Base-by-base conservation (phyloP, 2,888 invertebrate species). In the Sarcophaga subvicina region DNA sequence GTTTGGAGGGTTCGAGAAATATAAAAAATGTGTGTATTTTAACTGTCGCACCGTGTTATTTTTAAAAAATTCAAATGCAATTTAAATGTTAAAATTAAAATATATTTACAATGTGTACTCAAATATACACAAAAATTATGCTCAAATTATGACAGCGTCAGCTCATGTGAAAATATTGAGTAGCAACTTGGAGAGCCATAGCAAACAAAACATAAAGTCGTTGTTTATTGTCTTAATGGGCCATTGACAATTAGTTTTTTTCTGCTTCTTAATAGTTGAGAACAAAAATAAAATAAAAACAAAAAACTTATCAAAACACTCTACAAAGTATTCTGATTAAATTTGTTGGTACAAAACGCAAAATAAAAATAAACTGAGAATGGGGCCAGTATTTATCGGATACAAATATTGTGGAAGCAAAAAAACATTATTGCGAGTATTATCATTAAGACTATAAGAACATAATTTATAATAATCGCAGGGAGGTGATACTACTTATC, bases 181-280 rank as follows among this genome's bases (percentile, higher is more conserved):
- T 60, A 72, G 20, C 45, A 71, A 17, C 62, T 60, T 2, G 70
- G 22, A 2, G 62, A 20, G 60, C 37, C 37, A 37, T 20, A 25
- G 54, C 8, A 72, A 60, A 37, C 72, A 60, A 72, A 72, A 60
- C 54, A 59, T 62, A 72, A 37, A 54, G n/a, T 60, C 27, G 45
- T 73, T 62, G 62, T 62, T 47, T 62, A 62, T 73, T 63, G 62
- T 49, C 10, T 10, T n/a, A 11, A 73, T 73, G 62, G 59, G 60
- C 72, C 37, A 60, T 72, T 72, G 72, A 72, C 60, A 72, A 72
- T 60, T 73, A 73, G 10, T 45, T 45, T 62, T 54, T 54, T 54
- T 14, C 4, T 54, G 22, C 62, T 20, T n/a, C 17, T 10, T 20
- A 8, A 37, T 14, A 59, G n/a, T 59, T n/a, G n/a, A 17, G 22